Evolutionary conservation across 2,113 vertebrate species (phyloP), one percentile per base, ranked within the genome.

Genomic region (Trematocara variabile): DNA sequence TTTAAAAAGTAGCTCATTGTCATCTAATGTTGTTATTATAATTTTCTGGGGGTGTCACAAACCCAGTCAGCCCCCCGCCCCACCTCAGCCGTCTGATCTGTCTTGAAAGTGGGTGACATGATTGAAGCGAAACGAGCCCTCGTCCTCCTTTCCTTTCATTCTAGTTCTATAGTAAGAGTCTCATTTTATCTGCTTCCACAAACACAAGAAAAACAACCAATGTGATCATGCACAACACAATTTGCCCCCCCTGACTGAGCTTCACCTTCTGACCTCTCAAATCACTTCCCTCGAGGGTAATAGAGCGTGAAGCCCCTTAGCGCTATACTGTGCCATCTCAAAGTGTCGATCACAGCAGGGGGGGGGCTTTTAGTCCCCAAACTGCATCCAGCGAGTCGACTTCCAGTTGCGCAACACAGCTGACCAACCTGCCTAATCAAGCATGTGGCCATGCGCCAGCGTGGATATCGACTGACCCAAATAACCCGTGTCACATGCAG

Each of bases 341-440:
- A 81, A 91, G 86, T 77, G 91, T 87, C 65, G 75, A 60, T 85
- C 87, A 14, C 58, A 80, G 82, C 56, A 20, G 77, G 18, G 81
- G 81, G 81, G 63, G 58, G 12, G 1, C 12, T 56, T 86, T 83
- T 73, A 55, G 80, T 73, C 54, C 86, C 79, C 54, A 83, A 92
- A 90, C 39, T 52, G 80, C 54, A 70, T 58, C 73, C 87, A 68
- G 82, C 4, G 33, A 90, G 89, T 53, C 7, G 20, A 80, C 84
- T 86, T 86, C 85, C 81, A 90, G 80, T 93, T 88, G 93, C 9
- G 77, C 91, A 88, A 91, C 86, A 68, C 85, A 90, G 90, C 91
- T 95, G 93, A 94, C 92, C 95, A 92, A 91, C 84, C 90, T 93
- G 91, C 91, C 92, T 92, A 96, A 94, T 93, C 93, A 94, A 86